Conservation (phyloP, 2,113 vertebrate genomes). For the Eleginops maclovinus region DNA sequence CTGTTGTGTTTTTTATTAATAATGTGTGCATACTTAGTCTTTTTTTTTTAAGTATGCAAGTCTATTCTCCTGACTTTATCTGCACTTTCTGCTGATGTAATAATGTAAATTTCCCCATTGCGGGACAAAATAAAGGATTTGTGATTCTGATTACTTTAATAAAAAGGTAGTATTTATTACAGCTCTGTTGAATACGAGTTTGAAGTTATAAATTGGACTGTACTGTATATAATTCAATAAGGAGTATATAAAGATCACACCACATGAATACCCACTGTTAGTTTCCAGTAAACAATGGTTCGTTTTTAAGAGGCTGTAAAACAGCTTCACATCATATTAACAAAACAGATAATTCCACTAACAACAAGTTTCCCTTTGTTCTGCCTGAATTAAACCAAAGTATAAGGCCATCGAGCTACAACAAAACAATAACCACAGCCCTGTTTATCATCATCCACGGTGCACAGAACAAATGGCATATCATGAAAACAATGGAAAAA, state of each 20-base stretch:
- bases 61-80: no score
- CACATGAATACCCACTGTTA: neutral
- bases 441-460: neutral
- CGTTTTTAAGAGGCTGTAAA: neutral
- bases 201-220: neutral
- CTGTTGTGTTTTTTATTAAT: no score
- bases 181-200: neutral
- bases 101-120: no score
- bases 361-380: neutral
- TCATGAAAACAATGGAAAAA: constrained; percentile 26
- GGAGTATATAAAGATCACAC: neutral
- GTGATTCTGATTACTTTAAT: no score
- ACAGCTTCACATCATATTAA: neutral
- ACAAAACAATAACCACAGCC: neutral
- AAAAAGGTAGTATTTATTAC: neutral
- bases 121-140: no score
- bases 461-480: neutral
- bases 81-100: no score
- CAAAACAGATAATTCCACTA: fast-evolving
- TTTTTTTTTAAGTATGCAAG: no score
- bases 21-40: no score
- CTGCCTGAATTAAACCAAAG: neutral
- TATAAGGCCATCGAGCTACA: neutral
- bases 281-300: neutral
- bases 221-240: neutral